A percentile compares a stretch with the other conserved stretches of the same genome.
Conservation (phyloP, 1,140 invertebrate species). For the Tetramorium simillimum region DNA sequence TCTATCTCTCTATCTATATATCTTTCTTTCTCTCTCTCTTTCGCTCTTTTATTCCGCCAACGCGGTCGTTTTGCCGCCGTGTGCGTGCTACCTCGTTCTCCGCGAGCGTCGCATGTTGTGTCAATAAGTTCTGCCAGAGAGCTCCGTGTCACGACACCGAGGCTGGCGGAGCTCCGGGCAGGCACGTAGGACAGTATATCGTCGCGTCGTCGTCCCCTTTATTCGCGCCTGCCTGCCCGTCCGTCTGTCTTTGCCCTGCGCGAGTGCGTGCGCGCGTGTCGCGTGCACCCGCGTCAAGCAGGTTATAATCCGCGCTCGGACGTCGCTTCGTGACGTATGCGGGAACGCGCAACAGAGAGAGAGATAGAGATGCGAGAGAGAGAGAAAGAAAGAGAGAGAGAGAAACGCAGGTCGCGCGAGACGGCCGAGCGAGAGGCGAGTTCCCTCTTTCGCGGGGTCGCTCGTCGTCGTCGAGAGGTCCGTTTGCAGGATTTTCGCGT, state of each 20-base stretch:
- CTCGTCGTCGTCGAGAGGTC: constrained; percentile 63
- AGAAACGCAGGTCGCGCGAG: background rate
- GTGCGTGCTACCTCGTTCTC: constrained; percentile 50
- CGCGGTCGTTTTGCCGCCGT: constrained; percentile 47
- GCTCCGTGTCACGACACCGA: constrained; percentile 58
- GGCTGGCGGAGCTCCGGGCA: background rate
- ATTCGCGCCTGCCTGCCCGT: background rate
- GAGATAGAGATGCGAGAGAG: background rate
- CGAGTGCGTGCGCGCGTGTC: constrained; percentile 10
- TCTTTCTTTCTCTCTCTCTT: background rate
- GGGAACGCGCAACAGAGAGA: background rate
- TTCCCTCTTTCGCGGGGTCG: constrained; percentile 59
- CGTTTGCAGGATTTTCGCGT: constrained; percentile 73
- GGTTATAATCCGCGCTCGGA: constrained; percentile 32
- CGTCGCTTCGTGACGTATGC: background rate
- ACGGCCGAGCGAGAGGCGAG: constrained; percentile 30
- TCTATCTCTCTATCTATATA: too few species aligned
- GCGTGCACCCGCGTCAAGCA: constrained; percentile 41
- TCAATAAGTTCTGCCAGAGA: constrained; percentile 65
- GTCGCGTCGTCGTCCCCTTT: background rate
- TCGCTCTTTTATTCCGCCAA: constrained; percentile 1
- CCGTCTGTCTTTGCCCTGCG: background rate
- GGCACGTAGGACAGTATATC: constrained; percentile 36
- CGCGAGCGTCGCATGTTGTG: constrained; percentile 71
- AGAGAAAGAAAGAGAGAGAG: too few species aligned